These are phyloP conservation scores for Mechanitis messenoides DNA, from an alignment of 2,888 invertebrate genomes.

Conservation along the genomic window DNA sequence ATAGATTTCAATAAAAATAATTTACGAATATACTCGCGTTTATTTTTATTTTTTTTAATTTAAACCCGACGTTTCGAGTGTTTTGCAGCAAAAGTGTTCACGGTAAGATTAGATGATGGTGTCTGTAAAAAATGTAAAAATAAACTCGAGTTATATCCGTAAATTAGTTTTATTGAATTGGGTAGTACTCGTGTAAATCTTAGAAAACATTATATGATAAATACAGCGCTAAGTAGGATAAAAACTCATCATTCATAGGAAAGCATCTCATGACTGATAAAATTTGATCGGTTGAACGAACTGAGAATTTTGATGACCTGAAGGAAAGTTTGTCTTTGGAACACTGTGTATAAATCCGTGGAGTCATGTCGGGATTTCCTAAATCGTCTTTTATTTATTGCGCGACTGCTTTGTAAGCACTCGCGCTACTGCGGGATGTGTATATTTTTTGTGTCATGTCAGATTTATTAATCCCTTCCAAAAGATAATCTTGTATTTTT, in stretches of 20 bases:
- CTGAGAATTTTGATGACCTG: slow-evolving; percentile 72
- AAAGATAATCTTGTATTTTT: no score
- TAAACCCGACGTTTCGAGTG: no score
- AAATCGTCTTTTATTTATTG: slow-evolving; percentile 73
- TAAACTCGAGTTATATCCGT: no score
- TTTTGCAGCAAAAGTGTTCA: no score
- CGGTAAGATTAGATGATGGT: no score
- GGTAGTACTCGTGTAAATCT: no score
- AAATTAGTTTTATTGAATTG: no score
- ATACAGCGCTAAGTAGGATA: slow-evolving; percentile 47
- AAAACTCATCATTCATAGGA: slow-evolving; percentile 61
- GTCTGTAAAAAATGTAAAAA: no score
- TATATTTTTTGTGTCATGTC: not conserved
- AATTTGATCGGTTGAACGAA: slow-evolving; percentile 65
- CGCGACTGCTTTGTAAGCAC: slow-evolving; percentile 55
- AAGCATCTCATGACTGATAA: slow-evolving; percentile 69
- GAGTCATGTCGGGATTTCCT: slow-evolving; percentile 59
- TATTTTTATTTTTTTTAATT: no score
- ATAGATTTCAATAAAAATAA: slow-evolving; percentile 3
- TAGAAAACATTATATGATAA: no score
- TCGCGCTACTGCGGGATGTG: slow-evolving; percentile 40
- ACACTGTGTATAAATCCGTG: slow-evolving; percentile 47
- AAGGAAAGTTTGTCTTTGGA: slow-evolving; percentile 59
- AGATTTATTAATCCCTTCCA: no score
- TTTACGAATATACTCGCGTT: no score